Evolutionary conservation across 1,140 invertebrate species (phyloP).

Genomic region (Lanistes nyassanus): DNA sequence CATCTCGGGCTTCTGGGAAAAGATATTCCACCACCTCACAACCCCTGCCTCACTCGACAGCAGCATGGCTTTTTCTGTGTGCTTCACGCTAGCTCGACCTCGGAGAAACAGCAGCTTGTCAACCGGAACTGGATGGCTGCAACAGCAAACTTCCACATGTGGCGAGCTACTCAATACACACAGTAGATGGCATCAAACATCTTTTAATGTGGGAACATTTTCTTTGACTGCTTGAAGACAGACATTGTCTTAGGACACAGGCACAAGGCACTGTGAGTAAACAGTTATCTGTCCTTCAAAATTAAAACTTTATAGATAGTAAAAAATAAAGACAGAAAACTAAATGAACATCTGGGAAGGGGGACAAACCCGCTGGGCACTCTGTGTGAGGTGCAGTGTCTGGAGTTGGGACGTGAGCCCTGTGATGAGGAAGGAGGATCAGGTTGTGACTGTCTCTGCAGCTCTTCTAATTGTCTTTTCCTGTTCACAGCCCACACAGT

Average conservation of each 20-base stretch:
- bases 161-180: too few species aligned
- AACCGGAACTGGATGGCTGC: constrained; percentile 58
- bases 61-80: constrained; percentile 58
- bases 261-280: too few species aligned
- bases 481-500: constrained; percentile 18
- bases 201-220: too few species aligned
- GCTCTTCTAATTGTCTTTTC: constrained; percentile 43
- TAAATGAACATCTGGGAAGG: too few species aligned
- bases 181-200: too few species aligned
- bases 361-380: constrained; percentile 51
- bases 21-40: constrained; percentile 63
- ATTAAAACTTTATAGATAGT: too few species aligned
- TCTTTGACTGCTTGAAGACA: too few species aligned
- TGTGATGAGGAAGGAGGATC: not conserved
- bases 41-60: constrained; percentile 62
- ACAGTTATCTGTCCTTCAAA: too few species aligned
- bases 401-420: constrained; percentile 50
- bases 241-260: too few species aligned
- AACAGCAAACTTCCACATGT: constrained; percentile 10
- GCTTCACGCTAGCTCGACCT: constrained; percentile 37
- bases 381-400: constrained; percentile 56
- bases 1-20: constrained; percentile 53
- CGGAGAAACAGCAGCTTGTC: constrained; percentile 64
- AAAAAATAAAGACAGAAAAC: too few species aligned
- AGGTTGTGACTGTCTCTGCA: constrained; percentile 27